Evolutionary conservation across 2,888 invertebrate species (phyloP), one percentile per base, ranked within the genome.

Genomic region (Tetramorium bicarinatum): DNA sequence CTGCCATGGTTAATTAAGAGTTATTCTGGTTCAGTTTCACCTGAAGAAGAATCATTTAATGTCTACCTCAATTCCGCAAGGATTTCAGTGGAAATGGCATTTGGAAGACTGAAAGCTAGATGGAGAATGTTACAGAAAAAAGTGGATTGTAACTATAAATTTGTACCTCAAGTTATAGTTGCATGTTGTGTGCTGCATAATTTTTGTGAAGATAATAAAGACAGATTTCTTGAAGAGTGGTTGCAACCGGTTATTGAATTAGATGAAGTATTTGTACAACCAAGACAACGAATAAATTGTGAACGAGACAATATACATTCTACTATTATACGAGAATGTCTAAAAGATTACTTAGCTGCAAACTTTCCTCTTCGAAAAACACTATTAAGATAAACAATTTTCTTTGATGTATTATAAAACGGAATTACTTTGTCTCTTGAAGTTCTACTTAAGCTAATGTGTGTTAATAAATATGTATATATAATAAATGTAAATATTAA

Each of bases 71-170:
- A 85, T 82, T 61, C 62, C 34, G 87, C 76, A 49, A 64, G 89
- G 41, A 84, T 91, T 9, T 83, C 71, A 25, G 90, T 92, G 0
- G 91, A 92, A 89, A 87, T 90, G 34, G 89, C 91, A 21, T 93
- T 93, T 85, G 91, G 90, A 38, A 85, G 90, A 69, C 80, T 92
- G n/a, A 92, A 92, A 85, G 90, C 85, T 8, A 76, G 92, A 61
- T 92, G 91, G 90, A 85, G 91, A 29, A 86, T 83, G 25, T 72
- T 91, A 18, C 61, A 86, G 52, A 91, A 93, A 82, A 83, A 83
- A 62, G 79, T 87, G 1, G 91, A 91, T 75, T 49, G 89, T 0
- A 29, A 88, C 62, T 82, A 90, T 69, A 87, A 61, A 56, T 90
- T 89, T 88, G 85, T 88, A 38, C 88, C 90, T 8, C 49, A 86